Conservation (phyloP, 2,113 vertebrate genomes). For the Montifringilla adamsi region DNA sequence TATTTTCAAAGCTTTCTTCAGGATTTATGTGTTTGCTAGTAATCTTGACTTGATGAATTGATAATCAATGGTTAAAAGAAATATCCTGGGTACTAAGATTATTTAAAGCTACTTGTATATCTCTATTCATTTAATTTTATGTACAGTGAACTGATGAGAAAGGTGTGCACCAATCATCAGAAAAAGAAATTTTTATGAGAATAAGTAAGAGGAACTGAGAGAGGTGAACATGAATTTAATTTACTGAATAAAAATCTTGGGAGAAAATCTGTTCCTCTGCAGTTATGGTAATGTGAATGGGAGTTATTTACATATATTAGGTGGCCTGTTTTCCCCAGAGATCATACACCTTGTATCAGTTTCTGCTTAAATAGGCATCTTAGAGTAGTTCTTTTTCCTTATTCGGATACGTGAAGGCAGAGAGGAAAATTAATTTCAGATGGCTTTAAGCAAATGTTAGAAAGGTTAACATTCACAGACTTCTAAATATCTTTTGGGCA, state of each 20-base stretch:
- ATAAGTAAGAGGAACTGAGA: neutral
- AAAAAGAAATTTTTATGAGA: neutral
- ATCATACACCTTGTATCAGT: conserved; percentile 49
- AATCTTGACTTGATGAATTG: conserved; percentile 9
- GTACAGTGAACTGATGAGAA: neutral
- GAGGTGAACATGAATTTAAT: neutral
- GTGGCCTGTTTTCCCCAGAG: neutral
- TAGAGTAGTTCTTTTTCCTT: conserved; percentile 16
- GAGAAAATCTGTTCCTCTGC: neutral
- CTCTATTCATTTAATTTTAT: neutral
- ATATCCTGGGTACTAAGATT: neutral
- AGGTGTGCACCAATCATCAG: neutral
- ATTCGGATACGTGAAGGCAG: conserved; percentile 2
- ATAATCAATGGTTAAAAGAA: conserved; percentile 12
- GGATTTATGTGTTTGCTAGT: neutral
- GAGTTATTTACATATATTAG: conserved; percentile 44
- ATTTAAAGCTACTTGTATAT: neutral
- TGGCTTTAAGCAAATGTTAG: conserved; percentile 74
- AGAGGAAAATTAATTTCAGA: conserved; percentile 67
- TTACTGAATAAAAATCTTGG: neutral
- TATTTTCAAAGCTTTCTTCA: neutral
- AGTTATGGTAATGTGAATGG: neutral
- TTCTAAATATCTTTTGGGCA: conserved; percentile 73
- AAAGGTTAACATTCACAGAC: conserved; percentile 71
- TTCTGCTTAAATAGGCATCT: conserved; percentile 55